Percentiles rank a stretch among this genome's conserved stretches.
Evolutionary conservation across 1,140 invertebrate genomes (phyloP).

Genomic region (Drosophila nigrodunni): DNA sequence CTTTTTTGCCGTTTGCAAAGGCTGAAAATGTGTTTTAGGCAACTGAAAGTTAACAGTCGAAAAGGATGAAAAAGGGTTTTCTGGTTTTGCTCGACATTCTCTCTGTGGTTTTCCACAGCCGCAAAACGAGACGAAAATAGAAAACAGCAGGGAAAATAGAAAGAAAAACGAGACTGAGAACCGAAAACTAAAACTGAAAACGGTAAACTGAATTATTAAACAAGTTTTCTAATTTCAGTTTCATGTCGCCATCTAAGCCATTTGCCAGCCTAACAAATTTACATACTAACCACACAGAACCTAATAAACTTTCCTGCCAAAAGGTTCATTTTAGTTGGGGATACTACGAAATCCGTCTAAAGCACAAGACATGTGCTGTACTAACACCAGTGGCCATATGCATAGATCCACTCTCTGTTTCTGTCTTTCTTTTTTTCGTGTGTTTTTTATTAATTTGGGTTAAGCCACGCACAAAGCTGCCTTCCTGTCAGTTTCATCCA

Average conservation of each 20-base stretch:
- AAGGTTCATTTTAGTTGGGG: slow-evolving; percentile 61
- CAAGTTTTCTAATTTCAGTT: slow-evolving; percentile 79
- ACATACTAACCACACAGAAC: slow-evolving; percentile 59
- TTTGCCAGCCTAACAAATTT: slow-evolving; percentile 54
- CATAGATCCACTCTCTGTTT: slow-evolving; percentile 67
- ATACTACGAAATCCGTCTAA: slow-evolving; percentile 30
- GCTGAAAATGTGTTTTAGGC: slow-evolving; percentile 34
- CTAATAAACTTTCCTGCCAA: slow-evolving; percentile 67
- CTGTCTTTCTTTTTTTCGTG: neutral
- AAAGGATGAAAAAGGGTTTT: slow-evolving; percentile 59
- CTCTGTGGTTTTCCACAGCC: slow-evolving; percentile 41
- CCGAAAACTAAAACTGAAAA: slow-evolving; percentile 18
- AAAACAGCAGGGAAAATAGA: neutral
- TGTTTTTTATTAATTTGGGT: slow-evolving; percentile 79
- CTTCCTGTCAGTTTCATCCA: slow-evolving; percentile 21
- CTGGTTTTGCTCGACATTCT: slow-evolving; percentile 18
- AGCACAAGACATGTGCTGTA: slow-evolving; percentile 55
- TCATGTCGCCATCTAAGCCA: slow-evolving; percentile 46
- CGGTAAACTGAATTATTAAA: slow-evolving; percentile 73
- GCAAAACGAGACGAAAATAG: slow-evolving; percentile 9
- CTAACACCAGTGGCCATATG: slow-evolving; percentile 67
- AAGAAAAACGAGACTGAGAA: neutral
- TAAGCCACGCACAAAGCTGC: slow-evolving; percentile 65
- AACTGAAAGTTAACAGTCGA: slow-evolving; percentile 45
- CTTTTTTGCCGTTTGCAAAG: slow-evolving; percentile 4